Percentiles rank a stretch among this genome's conserved stretches.
These are phyloP conservation scores for Epinephelus moara DNA, from an alignment of 2,113 vertebrate genomes.

Conservation along the genomic window DNA sequence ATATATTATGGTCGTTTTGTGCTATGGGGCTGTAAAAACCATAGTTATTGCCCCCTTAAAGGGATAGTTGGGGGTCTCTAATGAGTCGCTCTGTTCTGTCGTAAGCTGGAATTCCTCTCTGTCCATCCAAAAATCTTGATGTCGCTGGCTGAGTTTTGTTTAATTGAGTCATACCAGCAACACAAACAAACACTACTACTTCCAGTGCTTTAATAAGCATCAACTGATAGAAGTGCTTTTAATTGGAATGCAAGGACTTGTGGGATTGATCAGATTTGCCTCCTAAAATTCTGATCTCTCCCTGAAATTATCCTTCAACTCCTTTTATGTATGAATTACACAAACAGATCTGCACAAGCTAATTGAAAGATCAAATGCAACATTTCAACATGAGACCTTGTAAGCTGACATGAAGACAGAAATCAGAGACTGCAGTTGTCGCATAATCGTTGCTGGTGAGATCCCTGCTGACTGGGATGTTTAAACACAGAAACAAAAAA, in stretches of 20 bases:
- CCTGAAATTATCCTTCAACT: neutral
- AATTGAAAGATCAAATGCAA: conserved; percentile 49
- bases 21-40: conserved; percentile 57
- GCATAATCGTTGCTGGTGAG: conserved; percentile 34
- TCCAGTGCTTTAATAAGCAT: conserved; percentile 5
- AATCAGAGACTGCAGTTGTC: conserved; percentile 36
- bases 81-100: conserved; percentile 24
- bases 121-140: neutral
- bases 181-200: neutral
- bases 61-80: conserved; percentile 32
- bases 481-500: conserved; percentile 58
- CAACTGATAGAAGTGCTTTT: neutral
- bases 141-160: neutral
- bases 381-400: conserved; percentile 28
- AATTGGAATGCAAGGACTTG: conserved; percentile 1
- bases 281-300: conserved; percentile 6
- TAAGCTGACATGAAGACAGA: conserved; percentile 30
- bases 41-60: conserved; percentile 50
- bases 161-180: neutral
- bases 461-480: conserved; percentile 44
- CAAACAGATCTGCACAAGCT: conserved; percentile 37
- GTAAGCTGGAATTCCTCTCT: conserved; percentile 27
- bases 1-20: conserved; percentile 56
- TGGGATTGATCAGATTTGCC: conserved; percentile 31
- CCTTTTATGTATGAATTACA: conserved; percentile 31